Evolutionary conservation across 1,140 invertebrate species (phyloP), one percentile per base, ranked within the genome.

Genomic region (Whitmania pigra): DNA sequence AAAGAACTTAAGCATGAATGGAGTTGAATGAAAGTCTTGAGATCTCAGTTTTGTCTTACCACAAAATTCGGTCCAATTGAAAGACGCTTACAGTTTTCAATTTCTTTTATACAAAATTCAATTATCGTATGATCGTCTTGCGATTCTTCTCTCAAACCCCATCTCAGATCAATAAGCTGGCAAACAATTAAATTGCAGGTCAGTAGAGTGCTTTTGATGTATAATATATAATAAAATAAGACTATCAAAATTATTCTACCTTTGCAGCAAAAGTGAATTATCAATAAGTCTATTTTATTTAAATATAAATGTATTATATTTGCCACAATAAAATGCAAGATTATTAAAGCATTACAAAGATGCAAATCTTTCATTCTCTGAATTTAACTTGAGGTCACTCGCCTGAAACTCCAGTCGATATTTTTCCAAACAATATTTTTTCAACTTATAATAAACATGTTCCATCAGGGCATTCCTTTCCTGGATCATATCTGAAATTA

Each of bases 391-490:
- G 22, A 63, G 18, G 29, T 25, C 29, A 63, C 22, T 53, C 22
- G 94, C 93, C 87, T 98, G 95, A 86, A 97, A 98, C 80, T 98
- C 95, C 22, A 97, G 83, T 0, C 95, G 94, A 77, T 97, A 93
- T 79, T 93, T 94, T 80, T 97, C 94, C 73, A 94, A 82, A 78
- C 95, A 97, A 81, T 94, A 97, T 79, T 97, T 93, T 79, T 98
- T 98, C 57, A 98, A 86, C 80, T 89, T 89, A 0, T 94, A 94
- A 82, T 98, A 98, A 73, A 94, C 95, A 82, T 97, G 93, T 53
- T 94, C 93, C 94, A 98, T 98, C n/a, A 98, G 78, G 0, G 93
- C 95, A 83, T 98, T 98, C 76, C 94, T 86, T 81, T 98, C 95
- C 87, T 97, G 89, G 4, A 92, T 92, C 7, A 94, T 98, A 81